Base-by-base conservation (phyloP, 1,140 invertebrate genomes). In the Pteromalus puparum region DNA sequence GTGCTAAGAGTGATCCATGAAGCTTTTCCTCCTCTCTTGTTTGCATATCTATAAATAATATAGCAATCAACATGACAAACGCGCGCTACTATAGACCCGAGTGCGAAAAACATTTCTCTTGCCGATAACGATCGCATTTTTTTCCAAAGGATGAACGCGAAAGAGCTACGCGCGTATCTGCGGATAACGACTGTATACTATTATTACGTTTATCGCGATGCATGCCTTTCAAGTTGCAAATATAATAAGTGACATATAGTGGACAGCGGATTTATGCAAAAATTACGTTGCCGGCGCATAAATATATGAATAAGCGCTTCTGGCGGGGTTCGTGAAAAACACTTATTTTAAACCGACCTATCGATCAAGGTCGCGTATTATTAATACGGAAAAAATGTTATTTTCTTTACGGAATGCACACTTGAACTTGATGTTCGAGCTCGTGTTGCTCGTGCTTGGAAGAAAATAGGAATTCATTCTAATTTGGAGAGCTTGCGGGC, bases 381-480 rank as follows among this genome's bases (percentile, higher is more conserved):
- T 81, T 81, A 48, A 73, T 81, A n/a, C 48, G 30, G 21, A 81
- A 81, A 81, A 34, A 81, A 70, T 48, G 1, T 74, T 38, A 24
- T 61, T 74, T 81, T 73, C 12, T 61, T 34, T 5, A n/a, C 38
- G 28, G 53, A 21, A 21, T 5, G 30, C n/a, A 80, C 26, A 42
- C 24, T 61, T 18, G 42, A 74, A 73, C 21, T 73, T 38, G 46
- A 21, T 81, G 24, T 13, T 81, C 67, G 42, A n/a, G n/a, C n/a
- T n/a, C 10, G 1, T 2, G 5, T 21, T 1, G 5, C 13, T n/a
- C n/a, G n/a, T n/a, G n/a, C n/a, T n/a, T n/a, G 75, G 18, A 21
- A 15, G 18, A n/a, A 61, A 61, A n/a, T 61, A 61, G 53, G n/a
- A 61, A 61, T 61, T 61, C 53, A 61, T 2, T 18, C 53, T 61